phyloP scores from a whole-genome alignment of 2,888 invertebrate species.

The Epirrita christyi region DNA sequence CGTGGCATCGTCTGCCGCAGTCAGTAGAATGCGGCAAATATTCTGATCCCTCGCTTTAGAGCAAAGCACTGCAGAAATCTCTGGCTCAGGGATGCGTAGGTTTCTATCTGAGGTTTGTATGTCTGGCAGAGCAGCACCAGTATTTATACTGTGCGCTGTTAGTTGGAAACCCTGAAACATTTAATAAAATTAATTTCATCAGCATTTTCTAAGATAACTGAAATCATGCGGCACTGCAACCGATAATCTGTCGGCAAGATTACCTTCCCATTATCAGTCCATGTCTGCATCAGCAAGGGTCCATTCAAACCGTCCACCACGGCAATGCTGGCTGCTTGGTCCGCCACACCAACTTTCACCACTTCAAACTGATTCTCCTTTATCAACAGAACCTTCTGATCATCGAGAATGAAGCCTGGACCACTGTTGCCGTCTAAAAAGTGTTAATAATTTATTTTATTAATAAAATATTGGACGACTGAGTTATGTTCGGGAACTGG shows the following conservation, averaged over 20 bases:
- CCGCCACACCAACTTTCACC: constrained; percentile 51
- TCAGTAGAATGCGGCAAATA: constrained; percentile 86
- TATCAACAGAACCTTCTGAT: constrained; percentile 66
- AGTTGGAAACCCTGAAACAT: constrained; percentile 72
- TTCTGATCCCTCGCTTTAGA: constrained; percentile 75
- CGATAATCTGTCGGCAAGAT: background rate
- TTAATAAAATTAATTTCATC: too few relatives aligned
- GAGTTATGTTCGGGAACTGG: too few relatives aligned
- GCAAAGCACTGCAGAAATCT: constrained; percentile 80
- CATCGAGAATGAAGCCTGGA: constrained; percentile 72
- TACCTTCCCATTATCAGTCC: constrained; percentile 66
- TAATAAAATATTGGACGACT: too few relatives aligned
- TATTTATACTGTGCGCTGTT: constrained; percentile 62
- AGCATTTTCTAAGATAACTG: too few relatives aligned
- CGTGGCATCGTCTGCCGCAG: constrained; percentile 87
- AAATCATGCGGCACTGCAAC: too few relatives aligned
- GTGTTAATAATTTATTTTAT: too few relatives aligned
- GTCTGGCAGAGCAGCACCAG: constrained; percentile 68
- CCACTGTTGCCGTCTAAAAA: constrained; percentile 59
- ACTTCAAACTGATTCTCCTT: constrained; percentile 62
- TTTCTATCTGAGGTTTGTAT: constrained; percentile 63
- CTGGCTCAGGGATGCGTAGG: constrained; percentile 67
- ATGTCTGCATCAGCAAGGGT: constrained; percentile 63
- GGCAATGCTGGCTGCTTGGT: constrained; percentile 61
- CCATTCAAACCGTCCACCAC: constrained; percentile 63